Evolutionary conservation across 1,140 invertebrate genomes (phyloP).

Genomic region (Zophobas atratus): DNA sequence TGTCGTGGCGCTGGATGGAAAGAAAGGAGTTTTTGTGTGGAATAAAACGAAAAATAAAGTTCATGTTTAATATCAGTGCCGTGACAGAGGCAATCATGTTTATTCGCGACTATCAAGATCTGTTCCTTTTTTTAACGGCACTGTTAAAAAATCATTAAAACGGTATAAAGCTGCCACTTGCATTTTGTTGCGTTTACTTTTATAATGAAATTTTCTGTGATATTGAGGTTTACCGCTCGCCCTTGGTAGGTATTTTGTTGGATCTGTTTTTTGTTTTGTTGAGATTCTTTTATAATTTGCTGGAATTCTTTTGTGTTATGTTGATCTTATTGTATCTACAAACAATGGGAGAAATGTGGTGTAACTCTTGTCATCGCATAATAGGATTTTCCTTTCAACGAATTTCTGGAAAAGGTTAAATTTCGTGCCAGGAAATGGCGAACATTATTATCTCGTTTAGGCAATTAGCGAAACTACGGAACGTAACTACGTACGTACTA

Average conservation of each 20-base stretch:
- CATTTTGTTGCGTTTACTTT: neutral
- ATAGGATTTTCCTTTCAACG: too few species aligned
- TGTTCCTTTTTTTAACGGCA: conserved; percentile 21
- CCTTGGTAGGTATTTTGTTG: neutral
- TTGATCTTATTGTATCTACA: neutral
- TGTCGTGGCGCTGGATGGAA: conserved; percentile 1
- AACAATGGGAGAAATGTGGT: neutral
- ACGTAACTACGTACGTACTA: too few species aligned
- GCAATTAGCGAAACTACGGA: too few species aligned
- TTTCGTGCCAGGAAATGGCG: too few species aligned
- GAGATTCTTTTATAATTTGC: neutral
- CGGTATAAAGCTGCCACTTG: neutral
- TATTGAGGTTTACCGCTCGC: neutral
- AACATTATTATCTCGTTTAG: too few species aligned
- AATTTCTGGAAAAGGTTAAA: too few species aligned
- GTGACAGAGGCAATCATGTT: conserved; percentile 21
- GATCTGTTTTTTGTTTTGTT: neutral
- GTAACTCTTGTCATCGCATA: neutral
- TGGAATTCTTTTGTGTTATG: neutral
- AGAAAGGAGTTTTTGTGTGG: too few species aligned
- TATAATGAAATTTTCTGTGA: neutral
- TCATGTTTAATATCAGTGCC: conserved; percentile 25
- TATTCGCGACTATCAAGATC: conserved; percentile 19
- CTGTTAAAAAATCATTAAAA: conserved; percentile 35
- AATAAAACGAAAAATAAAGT: conserved; percentile 10